Evolutionary conservation across 2,113 vertebrate genomes (phyloP), one percentile per base, ranked within the genome.

Genomic region (Progne subis): DNA sequence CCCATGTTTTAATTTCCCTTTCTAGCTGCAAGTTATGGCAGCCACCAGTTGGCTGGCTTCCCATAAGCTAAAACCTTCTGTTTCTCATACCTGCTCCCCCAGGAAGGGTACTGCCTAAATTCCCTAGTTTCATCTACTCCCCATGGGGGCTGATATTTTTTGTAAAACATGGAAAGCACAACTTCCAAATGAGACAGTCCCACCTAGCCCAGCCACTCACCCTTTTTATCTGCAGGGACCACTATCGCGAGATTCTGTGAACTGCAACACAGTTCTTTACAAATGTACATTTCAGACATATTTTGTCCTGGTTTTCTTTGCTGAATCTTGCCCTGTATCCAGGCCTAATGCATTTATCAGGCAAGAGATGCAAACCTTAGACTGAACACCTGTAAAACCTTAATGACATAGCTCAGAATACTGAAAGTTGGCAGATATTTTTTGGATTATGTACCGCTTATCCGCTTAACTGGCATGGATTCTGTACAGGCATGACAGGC

Each of bases 111-210:
- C 23, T 82, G 65, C 43, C 25, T 60, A 69, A 52, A 94, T 57
- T 88, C 72, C 50, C 34, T 37, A 37, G 44, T 31, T 81, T 55
- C 10, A 75, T 53, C 53, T 15, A 2, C 61, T 88, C 37, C 34
- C 28, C 41, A 12, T 3, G 20, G 55, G 18, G 25, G 31, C n/a
- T 79, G n/a, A 41, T 16, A 7, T 1, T 55, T 29, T 65, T 53
- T 77, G 64, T 18, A 79, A 87, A 93, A 46, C 39, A 21, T 3
- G 7, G 41, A 68, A 71, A 91, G 24, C 49, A 44, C 29, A 72
- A 25, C 16, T 56, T 76, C 32, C 15, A 50, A 17, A 20, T 0
- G 0, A 70, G 28, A 19, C 57, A 78, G 39, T 56, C 29, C 8
- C 60, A 60, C 12, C 24, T 8, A 15, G 8, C 9, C 47, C 60